Evolutionary conservation across 1,140 invertebrate species (phyloP), one percentile per base, ranked within the genome.

Genomic region (Drosophila sucinea): DNA sequence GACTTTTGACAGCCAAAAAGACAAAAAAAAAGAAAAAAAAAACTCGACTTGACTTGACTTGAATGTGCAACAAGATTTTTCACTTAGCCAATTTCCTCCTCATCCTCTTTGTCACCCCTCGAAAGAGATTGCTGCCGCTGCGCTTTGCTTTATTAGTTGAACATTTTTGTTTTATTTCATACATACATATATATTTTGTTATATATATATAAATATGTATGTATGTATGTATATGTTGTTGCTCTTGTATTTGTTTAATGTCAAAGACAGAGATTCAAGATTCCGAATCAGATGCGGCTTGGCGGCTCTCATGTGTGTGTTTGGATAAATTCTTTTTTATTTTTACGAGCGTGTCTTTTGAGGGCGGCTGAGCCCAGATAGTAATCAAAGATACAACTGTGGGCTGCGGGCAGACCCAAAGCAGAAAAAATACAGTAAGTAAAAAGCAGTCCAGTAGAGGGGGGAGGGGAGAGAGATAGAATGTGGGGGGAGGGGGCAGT

Each of bases 91-190:
- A 32, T 63, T 23, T 23, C 2, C 44, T 6, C 23, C 44, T 25
- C 6, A 3, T 7, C 2, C 44, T 6, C 23, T 17, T 25, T 2
- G 2, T 7, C 7, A 2, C 44, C 17, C 4, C 1, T 2, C 44
- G 0, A 8, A 10, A 44, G 54, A 38, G 35, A 10, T 38, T 38
- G 35, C 35, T 38, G 30, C 30, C 4, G 29, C 54, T 70, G 60
- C 55, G 67, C 40, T 64, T 71, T 75, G 73, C 68, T 79, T 79
- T 78, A 78, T 78, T 79, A 75, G 76, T 68, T 75, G 17, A 54
- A 71, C 41, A 44, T 67, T 72, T 61, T 56, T 62, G 25, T 44
- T 47, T 47, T 10, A 29, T 33, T 23, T 62, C 51, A 35, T 35
- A 35, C 3, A 35, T 35, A 35, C 6, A 38, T 38, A 38, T 38